Base-by-base conservation (phyloP, 2,797 vertebrate species). In the Amphiprion clarkii region DNA sequence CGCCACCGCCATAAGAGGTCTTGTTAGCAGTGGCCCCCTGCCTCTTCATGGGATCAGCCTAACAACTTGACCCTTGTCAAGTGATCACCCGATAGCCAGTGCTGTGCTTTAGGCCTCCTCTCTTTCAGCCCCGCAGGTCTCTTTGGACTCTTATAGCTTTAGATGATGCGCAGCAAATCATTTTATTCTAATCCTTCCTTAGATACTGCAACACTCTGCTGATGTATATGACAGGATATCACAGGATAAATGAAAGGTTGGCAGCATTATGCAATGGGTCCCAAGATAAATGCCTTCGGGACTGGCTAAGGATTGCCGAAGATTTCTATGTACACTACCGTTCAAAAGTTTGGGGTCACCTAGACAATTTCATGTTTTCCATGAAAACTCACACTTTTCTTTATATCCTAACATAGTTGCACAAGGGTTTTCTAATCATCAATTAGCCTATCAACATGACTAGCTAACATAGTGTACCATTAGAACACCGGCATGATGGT, bases 41-140 rank as follows among this genome's bases (percentile, higher is more conserved):
- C 84, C 90, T 87, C 89, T 89, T 75, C 77, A 75, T 60, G 76
- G 81, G 89, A 92, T 92, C 92, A 91, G 83, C 79, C 74, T 75
- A 64, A 69, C 93, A 90, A 88, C 93, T 93, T 90, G 92, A 95
- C 92, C 93, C 29, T 3, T 75, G 89, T 91, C 83, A 79, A 95
- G 94, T 90, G 88, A 87, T 91, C 89, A 92, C 88, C 90, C 92
- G 90, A 94, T 92, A 87, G 76, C 81, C 76, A 13, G 8, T 63
- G 17, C 66, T 79, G 63, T 61, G 71, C 51, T 69, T 84, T 40
- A 62, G 69, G 27, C 31, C 64, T 85, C 67, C 75, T 79, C 76
- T 58, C 10, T 7, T 51, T 74, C 46, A 67, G 53, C 71, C n/a
- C 66, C 16, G 72, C 14, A 25, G 27, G 29, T 64, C 78, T 71